Evolutionary conservation across 92 coral and sea anemone species (phyloP).

Genomic region (Paragorgia papillata): DNA sequence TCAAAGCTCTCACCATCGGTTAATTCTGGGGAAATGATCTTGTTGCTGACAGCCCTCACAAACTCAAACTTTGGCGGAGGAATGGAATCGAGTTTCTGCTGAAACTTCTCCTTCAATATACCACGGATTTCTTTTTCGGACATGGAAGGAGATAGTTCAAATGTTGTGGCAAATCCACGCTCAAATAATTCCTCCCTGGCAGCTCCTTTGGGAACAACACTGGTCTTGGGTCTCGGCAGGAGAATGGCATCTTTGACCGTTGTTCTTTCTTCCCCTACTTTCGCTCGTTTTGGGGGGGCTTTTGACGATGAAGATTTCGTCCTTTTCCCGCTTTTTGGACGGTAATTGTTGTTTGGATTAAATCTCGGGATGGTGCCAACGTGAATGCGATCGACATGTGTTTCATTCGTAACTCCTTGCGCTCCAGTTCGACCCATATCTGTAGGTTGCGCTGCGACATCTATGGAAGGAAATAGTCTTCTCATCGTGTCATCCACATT

Average conservation of each 20-base stretch:
- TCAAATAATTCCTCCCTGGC: slow-evolving; percentile 16
- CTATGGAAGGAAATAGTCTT: not conserved
- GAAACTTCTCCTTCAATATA: slow-evolving; percentile 10
- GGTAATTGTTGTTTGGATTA: slow-evolving; percentile 3
- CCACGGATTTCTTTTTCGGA: slow-evolving; percentile 16
- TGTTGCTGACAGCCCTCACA: slow-evolving; percentile 31
- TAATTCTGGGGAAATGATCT: slow-evolving; percentile 5
- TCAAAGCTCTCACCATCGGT: slow-evolving; percentile 18
- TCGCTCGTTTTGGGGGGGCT: not conserved
- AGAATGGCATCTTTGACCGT: slow-evolving; percentile 33
- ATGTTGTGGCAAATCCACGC: slow-evolving; percentile 25
- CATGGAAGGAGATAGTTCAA: slow-evolving; percentile 27
- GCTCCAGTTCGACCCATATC: too few species aligned
- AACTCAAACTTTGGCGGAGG: not conserved
- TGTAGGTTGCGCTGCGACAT: not conserved
- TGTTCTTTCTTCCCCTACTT: slow-evolving; percentile 5
- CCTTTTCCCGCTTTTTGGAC: slow-evolving; percentile 11
- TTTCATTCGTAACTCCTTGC: too few species aligned
- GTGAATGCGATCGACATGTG: not conserved
- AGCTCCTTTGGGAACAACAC: slow-evolving; percentile 30
- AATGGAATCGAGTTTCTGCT: not conserved
- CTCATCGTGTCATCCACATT: too few species aligned
- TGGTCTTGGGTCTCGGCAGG: slow-evolving; percentile 1
- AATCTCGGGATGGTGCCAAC: not conserved
- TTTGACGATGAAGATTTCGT: not conserved